phyloP scores from a whole-genome alignment of 2,113 vertebrate genomes.

The Macquaria australasica region DNA sequence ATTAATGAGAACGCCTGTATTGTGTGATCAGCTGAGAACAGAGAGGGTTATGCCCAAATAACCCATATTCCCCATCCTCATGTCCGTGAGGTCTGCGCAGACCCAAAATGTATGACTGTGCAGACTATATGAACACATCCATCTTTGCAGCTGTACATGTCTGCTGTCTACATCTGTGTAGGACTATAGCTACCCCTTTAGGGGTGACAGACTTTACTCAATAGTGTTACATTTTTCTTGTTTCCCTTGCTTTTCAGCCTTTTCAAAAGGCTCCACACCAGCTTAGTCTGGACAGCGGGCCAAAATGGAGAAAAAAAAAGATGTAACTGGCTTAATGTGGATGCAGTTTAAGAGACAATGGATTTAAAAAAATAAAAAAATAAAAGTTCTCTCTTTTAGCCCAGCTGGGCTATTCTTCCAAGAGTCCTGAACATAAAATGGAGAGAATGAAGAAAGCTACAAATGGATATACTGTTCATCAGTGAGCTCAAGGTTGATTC shows the following conservation, averaged over 20 bases:
- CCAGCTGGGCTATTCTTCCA: too few species aligned
- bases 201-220: background rate
- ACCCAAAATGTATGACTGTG: background rate
- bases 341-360: background rate
- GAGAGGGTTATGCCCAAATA: background rate
- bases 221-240: background rate
- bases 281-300: background rate
- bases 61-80: background rate
- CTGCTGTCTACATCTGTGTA: background rate
- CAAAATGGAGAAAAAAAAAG: background rate
- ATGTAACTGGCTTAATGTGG: background rate
- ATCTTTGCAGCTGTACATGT: background rate
- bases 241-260: background rate
- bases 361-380: too few species aligned
- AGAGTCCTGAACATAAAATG: too few species aligned
- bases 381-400: too few species aligned
- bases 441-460: conserved; percentile 12
- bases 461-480: conserved; percentile 19
- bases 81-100: background rate
- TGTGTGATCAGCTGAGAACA: background rate
- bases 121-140: background rate
- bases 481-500: conserved; percentile 31
- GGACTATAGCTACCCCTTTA: background rate
- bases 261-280: background rate
- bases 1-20: background rate